Evolutionary conservation across 2,888 invertebrate genomes (phyloP).

Genomic region (Drosophila nr. perissopoda): DNA sequence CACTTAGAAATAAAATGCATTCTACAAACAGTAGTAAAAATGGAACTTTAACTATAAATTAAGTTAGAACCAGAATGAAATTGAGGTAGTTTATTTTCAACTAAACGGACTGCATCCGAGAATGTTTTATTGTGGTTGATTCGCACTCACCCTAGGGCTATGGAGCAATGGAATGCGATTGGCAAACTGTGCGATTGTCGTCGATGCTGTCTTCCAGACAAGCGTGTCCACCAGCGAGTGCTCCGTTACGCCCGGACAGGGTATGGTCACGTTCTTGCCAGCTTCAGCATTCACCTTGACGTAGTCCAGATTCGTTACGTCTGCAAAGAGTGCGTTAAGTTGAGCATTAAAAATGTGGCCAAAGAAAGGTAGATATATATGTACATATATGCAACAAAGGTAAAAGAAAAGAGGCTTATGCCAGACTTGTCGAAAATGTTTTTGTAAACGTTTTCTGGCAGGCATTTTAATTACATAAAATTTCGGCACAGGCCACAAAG

Average conservation of each 20-base stretch:
- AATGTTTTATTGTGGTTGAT: not conserved
- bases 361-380: not conserved
- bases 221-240: constrained; percentile 88
- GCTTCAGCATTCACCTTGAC: constrained; percentile 88
- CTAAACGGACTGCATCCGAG: not conserved
- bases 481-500: constrained; percentile 51
- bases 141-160: constrained; percentile 84
- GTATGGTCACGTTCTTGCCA: constrained; percentile 88
- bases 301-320: constrained; percentile 87
- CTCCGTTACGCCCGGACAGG: constrained; percentile 89
- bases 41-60: not conserved
- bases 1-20: not conserved
- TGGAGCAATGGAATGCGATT: constrained; percentile 85
- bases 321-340: constrained; percentile 83
- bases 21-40: not conserved
- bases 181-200: constrained; percentile 85
- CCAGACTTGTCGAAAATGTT: constrained; percentile 59
- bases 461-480: constrained; percentile 77
- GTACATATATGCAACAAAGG: not conserved
- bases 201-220: constrained; percentile 87
- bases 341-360: not conserved
- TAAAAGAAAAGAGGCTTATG: constrained; percentile 39
- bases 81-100: not conserved
- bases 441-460: constrained; percentile 49
- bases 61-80: not conserved